Conservation (phyloP, 2,888 invertebrate genomes). For the Oligia fasciuncula region DNA sequence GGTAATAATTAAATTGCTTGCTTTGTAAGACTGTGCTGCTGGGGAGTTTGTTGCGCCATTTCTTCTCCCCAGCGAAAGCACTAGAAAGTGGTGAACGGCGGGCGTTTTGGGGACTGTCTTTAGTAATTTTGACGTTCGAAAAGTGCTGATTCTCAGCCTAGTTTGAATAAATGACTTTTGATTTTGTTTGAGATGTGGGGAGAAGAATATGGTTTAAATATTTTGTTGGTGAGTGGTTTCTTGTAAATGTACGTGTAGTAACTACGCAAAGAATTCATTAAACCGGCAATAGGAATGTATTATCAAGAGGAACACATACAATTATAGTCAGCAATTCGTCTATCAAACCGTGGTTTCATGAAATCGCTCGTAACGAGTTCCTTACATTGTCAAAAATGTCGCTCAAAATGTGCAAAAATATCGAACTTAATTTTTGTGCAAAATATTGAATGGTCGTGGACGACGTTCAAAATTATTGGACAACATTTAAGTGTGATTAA, state of each 20-base stretch:
- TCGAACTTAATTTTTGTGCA: background rate
- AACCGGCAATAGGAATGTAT: background rate
- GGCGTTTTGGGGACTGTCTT: too few relatives aligned
- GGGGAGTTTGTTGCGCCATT: too few relatives aligned
- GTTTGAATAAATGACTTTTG: too few relatives aligned
- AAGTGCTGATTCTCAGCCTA: too few relatives aligned
- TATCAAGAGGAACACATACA: background rate
- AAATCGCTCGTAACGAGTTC: background rate
- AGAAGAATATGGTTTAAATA: conserved; percentile 3
- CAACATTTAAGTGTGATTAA: background rate
- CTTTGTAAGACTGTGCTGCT: conserved; percentile 30
- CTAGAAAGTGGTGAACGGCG: too few relatives aligned
- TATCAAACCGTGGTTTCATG: background rate
- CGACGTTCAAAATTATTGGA: background rate
- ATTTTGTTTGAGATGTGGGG: conserved; percentile 21
- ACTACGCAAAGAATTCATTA: background rate
- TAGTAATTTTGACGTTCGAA: too few relatives aligned
- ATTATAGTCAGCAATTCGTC: background rate
- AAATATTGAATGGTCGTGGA: background rate
- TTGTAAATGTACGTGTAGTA: background rate
- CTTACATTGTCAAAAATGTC: background rate
- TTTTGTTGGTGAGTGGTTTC: background rate
- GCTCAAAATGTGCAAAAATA: background rate
- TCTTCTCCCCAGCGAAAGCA: too few relatives aligned
- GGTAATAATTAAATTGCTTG: conserved; percentile 52